Base-by-base conservation (phyloP, 1,140 invertebrate genomes). In the Reticulitermes speratus region DNA sequence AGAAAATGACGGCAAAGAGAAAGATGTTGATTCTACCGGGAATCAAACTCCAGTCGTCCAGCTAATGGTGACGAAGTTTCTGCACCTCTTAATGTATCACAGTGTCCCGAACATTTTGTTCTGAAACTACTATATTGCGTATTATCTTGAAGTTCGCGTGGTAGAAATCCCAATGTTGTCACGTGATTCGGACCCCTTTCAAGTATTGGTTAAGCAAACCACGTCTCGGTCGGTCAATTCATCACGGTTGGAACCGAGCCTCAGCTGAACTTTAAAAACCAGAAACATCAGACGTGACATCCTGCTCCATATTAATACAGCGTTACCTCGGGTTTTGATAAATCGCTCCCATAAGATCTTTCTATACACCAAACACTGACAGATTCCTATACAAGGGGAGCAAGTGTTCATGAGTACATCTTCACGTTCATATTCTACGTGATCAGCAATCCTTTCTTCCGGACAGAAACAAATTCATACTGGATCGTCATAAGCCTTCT, bases 161-260 rank as follows among this genome's bases (percentile, higher is more conserved):
- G 52, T 21, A 55, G n/a, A 75, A 75, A 75, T 75, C 65, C 65
- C 65, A 30, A 30, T 30, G 25, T 75, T 16, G 25, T 75, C 52
- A 55, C 52, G 52, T 75, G 25, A 75, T 9, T 25, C n/a, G n/a
- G 65, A 9, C 19, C 19, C 19, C 52, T 1, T 9, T 30, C 8
- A 75, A 75, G 65, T 75, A 75, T 75, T 75, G 65, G 65, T 75
- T 75, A 75, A 75, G 65, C 65, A 75, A 30, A 75, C 25, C 65
- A 75, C 65, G 65, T 75, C 25, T n/a, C 65, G 25, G 65, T 30
- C 65, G 65, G 25, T 30, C 65, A 75, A 75, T 75, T 75, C 65
- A 75, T 75, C 65, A 75, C 65, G 65, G 8, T 2, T 55, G 52
- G 52, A 55, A 14, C 19, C 52, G 11, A 75, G 65, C 65, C 65